Evolutionary conservation across 2,113 vertebrate species (phyloP).

Genomic region (Plestiodon gilberti): DNA sequence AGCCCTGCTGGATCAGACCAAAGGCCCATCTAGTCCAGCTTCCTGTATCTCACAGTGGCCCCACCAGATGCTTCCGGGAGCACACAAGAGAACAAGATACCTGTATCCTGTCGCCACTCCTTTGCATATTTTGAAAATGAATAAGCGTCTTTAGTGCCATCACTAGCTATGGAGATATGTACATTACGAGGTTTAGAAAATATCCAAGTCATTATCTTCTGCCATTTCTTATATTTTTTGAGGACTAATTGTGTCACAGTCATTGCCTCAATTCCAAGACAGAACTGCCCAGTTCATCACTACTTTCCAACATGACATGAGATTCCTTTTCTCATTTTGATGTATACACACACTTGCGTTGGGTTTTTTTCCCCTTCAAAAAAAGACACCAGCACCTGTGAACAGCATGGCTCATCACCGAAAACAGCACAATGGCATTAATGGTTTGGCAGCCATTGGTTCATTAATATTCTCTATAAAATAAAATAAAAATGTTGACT

Average conservation of each 20-base stretch:
- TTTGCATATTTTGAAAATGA: too few species aligned
- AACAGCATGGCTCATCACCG: neutral
- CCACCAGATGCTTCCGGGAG: too few species aligned
- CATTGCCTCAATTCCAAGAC: neutral
- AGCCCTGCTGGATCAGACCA: too few species aligned
- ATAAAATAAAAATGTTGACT: neutral
- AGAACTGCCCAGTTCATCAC: neutral
- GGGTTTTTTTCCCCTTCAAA: neutral
- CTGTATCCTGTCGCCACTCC: too few species aligned
- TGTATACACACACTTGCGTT: too few species aligned
- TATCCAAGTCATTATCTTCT: neutral
- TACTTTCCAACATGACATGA: neutral
- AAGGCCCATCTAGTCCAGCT: too few species aligned
- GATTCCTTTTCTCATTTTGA: neutral
- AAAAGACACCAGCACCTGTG: neutral
- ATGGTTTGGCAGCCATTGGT: neutral
- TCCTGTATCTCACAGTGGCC: too few species aligned
- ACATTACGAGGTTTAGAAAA: neutral
- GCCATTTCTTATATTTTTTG: neutral
- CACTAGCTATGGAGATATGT: neutral
- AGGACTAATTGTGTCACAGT: neutral
- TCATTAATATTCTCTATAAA: neutral
- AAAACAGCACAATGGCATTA: neutral
- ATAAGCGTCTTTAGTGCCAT: neutral
- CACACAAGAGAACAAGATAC: too few species aligned